These are phyloP conservation scores for Chaetura pelagica DNA, from an alignment of 2,113 vertebrate species.

Conservation along the genomic window DNA sequence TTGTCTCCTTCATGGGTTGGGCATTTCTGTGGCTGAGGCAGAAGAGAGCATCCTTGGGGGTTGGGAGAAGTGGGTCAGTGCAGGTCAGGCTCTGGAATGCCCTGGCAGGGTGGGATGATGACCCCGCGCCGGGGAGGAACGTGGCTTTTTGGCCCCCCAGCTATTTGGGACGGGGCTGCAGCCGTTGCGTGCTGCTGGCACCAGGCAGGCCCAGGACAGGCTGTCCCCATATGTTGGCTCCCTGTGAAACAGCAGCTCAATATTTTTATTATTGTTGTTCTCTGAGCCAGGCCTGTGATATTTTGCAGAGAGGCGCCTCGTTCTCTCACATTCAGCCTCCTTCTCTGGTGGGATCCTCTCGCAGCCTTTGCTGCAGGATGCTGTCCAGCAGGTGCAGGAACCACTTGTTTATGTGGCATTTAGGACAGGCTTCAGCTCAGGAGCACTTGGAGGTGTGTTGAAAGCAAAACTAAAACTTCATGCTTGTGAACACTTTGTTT, in stretches of 20 bases:
- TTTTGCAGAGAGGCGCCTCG: not conserved
- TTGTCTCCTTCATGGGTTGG: not conserved
- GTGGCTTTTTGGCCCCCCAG: not conserved
- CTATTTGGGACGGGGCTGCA: not conserved
- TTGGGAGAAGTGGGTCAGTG: not conserved
- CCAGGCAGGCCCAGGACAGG: not conserved
- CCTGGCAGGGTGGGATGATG: accelerated
- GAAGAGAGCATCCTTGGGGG: not conserved
- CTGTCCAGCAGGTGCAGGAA: not conserved
- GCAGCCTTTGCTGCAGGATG: not conserved
- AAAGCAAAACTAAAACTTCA: not conserved
- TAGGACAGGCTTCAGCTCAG: not conserved
- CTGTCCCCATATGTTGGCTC: not conserved
- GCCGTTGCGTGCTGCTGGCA: not conserved
- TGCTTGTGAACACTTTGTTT: not conserved
- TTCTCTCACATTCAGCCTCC: not conserved
- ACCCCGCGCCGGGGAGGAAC: accelerated
- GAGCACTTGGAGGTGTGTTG: not conserved
- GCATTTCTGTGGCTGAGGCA: not conserved
- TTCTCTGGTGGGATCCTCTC: not conserved
- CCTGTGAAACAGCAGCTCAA: not conserved
- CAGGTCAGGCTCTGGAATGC: accelerated
- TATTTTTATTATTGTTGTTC: not conserved
- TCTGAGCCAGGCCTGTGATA: not conserved
- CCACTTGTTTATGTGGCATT: not conserved